Percentiles rank a stretch among this genome's conserved stretches.
phyloP scores from a whole-genome alignment of 1,140 invertebrate species.

The Listronotus bonariensis region DNA sequence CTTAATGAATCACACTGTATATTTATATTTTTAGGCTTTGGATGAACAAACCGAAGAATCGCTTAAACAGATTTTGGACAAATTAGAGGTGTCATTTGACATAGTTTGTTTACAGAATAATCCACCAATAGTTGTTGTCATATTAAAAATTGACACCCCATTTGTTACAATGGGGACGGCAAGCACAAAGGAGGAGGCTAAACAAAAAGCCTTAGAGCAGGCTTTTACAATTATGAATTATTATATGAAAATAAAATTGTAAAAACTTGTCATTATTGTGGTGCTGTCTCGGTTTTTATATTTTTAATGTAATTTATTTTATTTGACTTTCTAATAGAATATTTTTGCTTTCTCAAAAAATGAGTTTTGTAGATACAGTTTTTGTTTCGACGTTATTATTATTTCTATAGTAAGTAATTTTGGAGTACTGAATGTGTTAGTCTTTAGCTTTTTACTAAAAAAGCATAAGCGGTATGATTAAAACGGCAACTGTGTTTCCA shows the following conservation, averaged over 20 bases:
- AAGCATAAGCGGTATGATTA: too few relatives aligned
- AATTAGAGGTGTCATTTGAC: conserved; percentile 38
- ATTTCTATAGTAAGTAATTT: too few relatives aligned
- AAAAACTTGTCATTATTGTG: conserved; percentile 15
- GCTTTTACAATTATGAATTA: conserved; percentile 32
- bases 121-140: conserved; percentile 32
- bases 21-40: conserved; percentile 42
- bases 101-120: conserved; percentile 34
- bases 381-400: too few relatives aligned
- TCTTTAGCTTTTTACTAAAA: too few relatives aligned
- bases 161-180: conserved; percentile 40
- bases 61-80: conserved; percentile 37
- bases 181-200: conserved; percentile 29
- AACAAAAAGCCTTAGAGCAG: conserved; percentile 18
- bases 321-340: too few relatives aligned
- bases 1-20: too few relatives aligned
- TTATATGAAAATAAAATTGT: conserved; percentile 28
- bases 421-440: too few relatives aligned
- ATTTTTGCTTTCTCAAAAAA: too few relatives aligned
- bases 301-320: too few relatives aligned
- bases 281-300: too few relatives aligned
- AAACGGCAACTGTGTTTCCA: too few relatives aligned
- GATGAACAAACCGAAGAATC: conserved; percentile 30
- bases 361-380: too few relatives aligned
- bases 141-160: conserved; percentile 40